Percentiles rank a stretch among this genome's conserved stretches.
phyloP scores from a whole-genome alignment of 2,797 vertebrate species.

The Silurus lanzhouensis region DNA sequence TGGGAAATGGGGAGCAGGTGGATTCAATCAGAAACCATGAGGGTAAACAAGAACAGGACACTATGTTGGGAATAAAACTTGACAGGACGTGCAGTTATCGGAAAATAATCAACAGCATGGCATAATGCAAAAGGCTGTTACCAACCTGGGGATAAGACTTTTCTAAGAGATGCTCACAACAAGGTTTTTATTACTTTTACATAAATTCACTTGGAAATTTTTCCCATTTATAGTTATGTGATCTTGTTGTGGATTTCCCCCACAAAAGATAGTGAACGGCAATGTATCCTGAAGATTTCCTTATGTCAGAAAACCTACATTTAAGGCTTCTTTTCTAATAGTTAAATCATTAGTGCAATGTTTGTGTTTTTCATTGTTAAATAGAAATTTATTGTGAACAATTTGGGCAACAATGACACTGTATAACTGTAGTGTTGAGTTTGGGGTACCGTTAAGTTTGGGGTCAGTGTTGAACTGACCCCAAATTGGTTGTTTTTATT shows the following conservation, averaged over 20 bases:
- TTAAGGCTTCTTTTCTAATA: background rate
- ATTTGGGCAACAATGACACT: background rate
- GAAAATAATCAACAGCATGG: background rate
- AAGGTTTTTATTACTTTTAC: constrained; percentile 1
- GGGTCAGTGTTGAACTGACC: background rate
- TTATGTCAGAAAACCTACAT: background rate
- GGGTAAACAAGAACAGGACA: constrained; percentile 4
- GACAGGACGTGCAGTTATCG: background rate
- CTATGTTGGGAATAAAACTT: background rate
- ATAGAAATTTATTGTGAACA: background rate
- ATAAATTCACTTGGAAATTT: background rate
- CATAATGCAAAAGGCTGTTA: background rate
- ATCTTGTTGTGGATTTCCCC: background rate
- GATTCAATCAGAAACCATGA: background rate
- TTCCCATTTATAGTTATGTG: background rate
- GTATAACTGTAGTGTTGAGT: background rate
- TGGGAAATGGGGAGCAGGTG: constrained; percentile 11
- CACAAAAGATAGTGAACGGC: background rate
- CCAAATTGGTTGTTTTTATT: no score
- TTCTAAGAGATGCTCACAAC: background rate
- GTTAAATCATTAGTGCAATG: background rate
- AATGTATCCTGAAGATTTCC: background rate
- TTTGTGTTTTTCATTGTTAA: background rate
- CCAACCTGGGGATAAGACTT: background rate
- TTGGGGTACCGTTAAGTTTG: background rate